Percentiles rank a stretch among this genome's conserved stretches.
Conservation (phyloP, 1,140 invertebrate genomes). For the Euglossa dilemma region DNA sequence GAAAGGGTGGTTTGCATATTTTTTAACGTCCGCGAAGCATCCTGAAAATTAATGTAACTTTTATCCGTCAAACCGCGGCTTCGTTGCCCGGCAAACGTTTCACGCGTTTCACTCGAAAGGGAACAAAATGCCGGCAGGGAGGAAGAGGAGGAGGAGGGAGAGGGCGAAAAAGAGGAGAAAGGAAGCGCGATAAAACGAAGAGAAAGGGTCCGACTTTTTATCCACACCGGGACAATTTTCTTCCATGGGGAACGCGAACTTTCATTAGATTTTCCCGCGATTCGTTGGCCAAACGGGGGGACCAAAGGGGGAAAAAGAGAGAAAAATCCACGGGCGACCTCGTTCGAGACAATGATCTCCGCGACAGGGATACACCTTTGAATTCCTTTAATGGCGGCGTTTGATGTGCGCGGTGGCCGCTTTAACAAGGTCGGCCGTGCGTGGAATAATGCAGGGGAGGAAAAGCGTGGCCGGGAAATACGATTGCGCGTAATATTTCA, state of each 20-base stretch:
- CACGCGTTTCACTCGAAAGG: slow-evolving; percentile 37
- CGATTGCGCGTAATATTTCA: slow-evolving; percentile 25
- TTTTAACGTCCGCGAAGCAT: slow-evolving; percentile 76
- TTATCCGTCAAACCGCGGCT: slow-evolving; percentile 69
- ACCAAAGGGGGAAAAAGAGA: no score
- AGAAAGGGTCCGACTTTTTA: neutral
- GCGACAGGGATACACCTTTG: neutral
- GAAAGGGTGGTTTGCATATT: slow-evolving; percentile 80
- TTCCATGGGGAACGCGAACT: slow-evolving; percentile 46
- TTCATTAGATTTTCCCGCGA: slow-evolving; percentile 25
- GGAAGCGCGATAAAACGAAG: neutral
- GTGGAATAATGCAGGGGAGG: slow-evolving; percentile 5
- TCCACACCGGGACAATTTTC: slow-evolving; percentile 52
- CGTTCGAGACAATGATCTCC: neutral
- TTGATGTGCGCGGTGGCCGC: slow-evolving; percentile 12
- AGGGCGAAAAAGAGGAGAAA: neutral
- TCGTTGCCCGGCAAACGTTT: slow-evolving; percentile 54
- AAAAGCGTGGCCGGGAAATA: slow-evolving; percentile 22
- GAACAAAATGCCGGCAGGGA: neutral
- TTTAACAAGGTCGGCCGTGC: slow-evolving; percentile 16
- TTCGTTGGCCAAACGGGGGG: neutral
- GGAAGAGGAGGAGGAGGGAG: no score
- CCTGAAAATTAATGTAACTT: slow-evolving; percentile 78
- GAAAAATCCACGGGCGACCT: neutral
- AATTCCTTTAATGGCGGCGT: neutral